Percentiles rank a stretch among this genome's conserved stretches.
phyloP scores from a whole-genome alignment of 2,888 invertebrate species.

The Caenorhabditis parvicauda region DNA sequence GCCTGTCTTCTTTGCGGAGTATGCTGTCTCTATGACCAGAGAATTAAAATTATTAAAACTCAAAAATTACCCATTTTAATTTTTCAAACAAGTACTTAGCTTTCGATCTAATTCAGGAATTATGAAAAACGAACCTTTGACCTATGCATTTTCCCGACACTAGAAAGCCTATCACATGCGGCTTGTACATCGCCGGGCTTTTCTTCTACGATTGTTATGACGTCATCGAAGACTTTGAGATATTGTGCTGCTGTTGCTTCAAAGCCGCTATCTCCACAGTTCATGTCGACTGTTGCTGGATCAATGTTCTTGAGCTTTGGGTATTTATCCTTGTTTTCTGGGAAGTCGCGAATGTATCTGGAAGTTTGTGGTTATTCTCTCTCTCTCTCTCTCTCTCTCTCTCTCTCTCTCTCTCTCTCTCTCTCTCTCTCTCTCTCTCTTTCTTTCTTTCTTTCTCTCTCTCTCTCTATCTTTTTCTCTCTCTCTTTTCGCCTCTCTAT shows the following conservation, averaged over 20 bases:
- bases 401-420: too few species aligned
- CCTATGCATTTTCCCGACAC: slow-evolving; percentile 59
- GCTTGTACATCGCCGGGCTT: slow-evolving; percentile 54
- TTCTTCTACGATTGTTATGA: slow-evolving; percentile 57
- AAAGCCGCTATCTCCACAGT: slow-evolving; percentile 44
- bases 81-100: too few species aligned
- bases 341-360: slow-evolving; percentile 54
- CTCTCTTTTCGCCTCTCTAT: too few species aligned
- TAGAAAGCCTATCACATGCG: slow-evolving; percentile 49
- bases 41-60: too few species aligned
- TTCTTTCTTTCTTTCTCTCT: background rate
- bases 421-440: too few species aligned
- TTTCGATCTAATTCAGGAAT: background rate
- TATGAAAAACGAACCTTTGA: slow-evolving; percentile 32
- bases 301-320: slow-evolving; percentile 47
- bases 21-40: too few species aligned
- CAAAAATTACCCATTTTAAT: too few species aligned
- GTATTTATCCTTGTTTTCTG: slow-evolving; percentile 45
- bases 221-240: slow-evolving; percentile 61
- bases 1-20: too few species aligned
- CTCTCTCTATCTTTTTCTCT: too few species aligned
- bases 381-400: background rate
- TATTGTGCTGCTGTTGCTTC: slow-evolving; percentile 49
- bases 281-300: slow-evolving; percentile 32
- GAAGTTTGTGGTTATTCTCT: too few species aligned